phyloP scores from a whole-genome alignment of 1,140 invertebrate species.

The Halictus rubicundus region DNA sequence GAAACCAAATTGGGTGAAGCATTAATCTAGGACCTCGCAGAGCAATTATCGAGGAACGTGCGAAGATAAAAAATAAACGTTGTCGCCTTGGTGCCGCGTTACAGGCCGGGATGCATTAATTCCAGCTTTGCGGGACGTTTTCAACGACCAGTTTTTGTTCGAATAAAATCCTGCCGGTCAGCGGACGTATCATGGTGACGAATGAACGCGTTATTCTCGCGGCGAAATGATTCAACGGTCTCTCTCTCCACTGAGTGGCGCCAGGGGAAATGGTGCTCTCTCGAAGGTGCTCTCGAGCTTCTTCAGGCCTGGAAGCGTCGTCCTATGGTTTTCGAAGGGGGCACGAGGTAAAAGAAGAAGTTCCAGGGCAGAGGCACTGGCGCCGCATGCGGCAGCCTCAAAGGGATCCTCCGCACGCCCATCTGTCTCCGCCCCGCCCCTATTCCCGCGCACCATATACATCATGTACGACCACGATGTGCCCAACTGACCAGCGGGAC shows the following conservation, averaged over 20 bases:
- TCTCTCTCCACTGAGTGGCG: constrained; percentile 25
- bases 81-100: too few species aligned
- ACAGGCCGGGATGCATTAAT: not conserved
- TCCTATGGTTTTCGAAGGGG: constrained; percentile 48
- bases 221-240: constrained; percentile 30
- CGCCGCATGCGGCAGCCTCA: constrained; percentile 80
- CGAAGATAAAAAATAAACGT: too few species aligned
- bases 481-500: constrained; percentile 69
- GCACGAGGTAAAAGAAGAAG: constrained; percentile 64
- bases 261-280: constrained; percentile 34
- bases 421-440: constrained; percentile 81
- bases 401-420: constrained; percentile 80
- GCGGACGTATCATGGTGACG: not conserved
- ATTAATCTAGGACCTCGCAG: too few species aligned
- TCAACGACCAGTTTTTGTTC: not conserved
- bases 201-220: constrained; percentile 14
- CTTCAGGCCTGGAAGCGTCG: constrained; percentile 32
- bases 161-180: not conserved
- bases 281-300: constrained; percentile 31
- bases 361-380: constrained; percentile 73
- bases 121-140: not conserved
- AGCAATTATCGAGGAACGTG: too few species aligned
- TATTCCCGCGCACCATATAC: constrained; percentile 79
- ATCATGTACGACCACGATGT: constrained; percentile 74
- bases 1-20: too few species aligned